Evolutionary conservation across 2,888 invertebrate species (phyloP), one percentile per base, ranked within the genome.

Genomic region (Pristionchus japonicus): DNA sequence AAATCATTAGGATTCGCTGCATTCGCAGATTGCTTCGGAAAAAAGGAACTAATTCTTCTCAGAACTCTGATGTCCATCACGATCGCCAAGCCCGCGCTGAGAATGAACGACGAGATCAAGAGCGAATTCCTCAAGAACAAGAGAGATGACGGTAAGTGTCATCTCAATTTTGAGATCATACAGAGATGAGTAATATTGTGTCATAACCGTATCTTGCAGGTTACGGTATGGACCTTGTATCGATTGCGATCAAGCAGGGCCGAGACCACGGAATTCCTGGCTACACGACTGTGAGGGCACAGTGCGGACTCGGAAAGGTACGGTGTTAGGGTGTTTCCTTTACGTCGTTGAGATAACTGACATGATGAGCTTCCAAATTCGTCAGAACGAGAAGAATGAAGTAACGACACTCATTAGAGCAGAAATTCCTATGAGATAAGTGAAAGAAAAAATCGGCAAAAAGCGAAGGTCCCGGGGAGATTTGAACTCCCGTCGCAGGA

Each of bases 231-330:
- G 94, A 94, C 87, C 87, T 94, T 61, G 92, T 92, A 31, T 91
- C 94, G 7, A 91, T 94, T 47, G 92, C 93, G 1, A 83, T 94
- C 85, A 94, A 94, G 87, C 93, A 93, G 88, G 94, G 93, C 27
- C 90, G 94, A 67, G 94, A 94, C 88, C 94, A 94, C 89, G 94
- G 94, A 64, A 88, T 94, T 52, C 93, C 94, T 11, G 90, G 92
- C 20, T 94, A 94, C 89, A 92, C 92, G 15, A 89, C 91, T 11
- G 89, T 94, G 82, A 88, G 94, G 64, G 89, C 90, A 15, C 91
- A 92, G 61, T 94, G 94, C 89, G 94, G 94, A 27, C 89, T 94
- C 1, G 91, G 92, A 89, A 92, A 91, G 89, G 92, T 92, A 27
- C 15, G 84, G 43, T 7, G 9, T n/a, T n/a, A n/a, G n/a, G n/a